Evolutionary conservation across 1,140 invertebrate genomes (phyloP).

Genomic region (Akabosia matsudoensis): DNA sequence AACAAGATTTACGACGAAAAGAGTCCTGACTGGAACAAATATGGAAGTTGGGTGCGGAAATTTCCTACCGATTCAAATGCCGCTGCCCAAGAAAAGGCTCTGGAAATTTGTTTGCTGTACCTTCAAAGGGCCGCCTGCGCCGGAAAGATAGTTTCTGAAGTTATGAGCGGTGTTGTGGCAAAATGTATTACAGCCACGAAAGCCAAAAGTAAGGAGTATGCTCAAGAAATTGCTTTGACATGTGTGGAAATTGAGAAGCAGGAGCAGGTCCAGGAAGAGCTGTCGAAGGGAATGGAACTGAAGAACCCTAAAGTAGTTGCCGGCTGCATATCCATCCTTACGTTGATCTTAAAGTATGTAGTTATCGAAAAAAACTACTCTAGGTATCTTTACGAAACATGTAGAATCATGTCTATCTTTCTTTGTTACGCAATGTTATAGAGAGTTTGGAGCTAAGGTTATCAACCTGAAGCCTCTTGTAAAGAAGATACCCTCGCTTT

Average conservation of each 20-base stretch:
- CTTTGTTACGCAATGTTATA: too few species aligned
- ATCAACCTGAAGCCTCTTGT: slow-evolving; percentile 83
- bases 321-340: slow-evolving; percentile 73
- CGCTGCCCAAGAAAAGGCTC: slow-evolving; percentile 89
- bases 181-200: slow-evolving; percentile 86
- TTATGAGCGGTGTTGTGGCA: slow-evolving; percentile 80
- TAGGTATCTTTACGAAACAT: neutral
- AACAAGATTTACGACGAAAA: slow-evolving; percentile 84
- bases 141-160: slow-evolving; percentile 81
- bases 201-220: slow-evolving; percentile 86
- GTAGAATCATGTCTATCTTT: slow-evolving; percentile 25
- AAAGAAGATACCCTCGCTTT: slow-evolving; percentile 76
- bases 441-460: slow-evolving; percentile 88
- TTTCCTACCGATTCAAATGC: slow-evolving; percentile 94
- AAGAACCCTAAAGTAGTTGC: slow-evolving; percentile 94
- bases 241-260: slow-evolving; percentile 95
- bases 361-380: too few species aligned
- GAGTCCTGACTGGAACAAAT: slow-evolving; percentile 88
- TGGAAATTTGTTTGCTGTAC: slow-evolving; percentile 85
- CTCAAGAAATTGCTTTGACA: slow-evolving; percentile 83
- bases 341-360: slow-evolving; percentile 65
- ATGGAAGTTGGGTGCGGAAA: slow-evolving; percentile 86
- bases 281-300: slow-evolving; percentile 87
- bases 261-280: slow-evolving; percentile 83
- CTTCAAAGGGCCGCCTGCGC: slow-evolving; percentile 79